These are phyloP conservation scores for Seladonia tumulorum DNA, from an alignment of 2,888 invertebrate genomes.

Conservation along the genomic window DNA sequence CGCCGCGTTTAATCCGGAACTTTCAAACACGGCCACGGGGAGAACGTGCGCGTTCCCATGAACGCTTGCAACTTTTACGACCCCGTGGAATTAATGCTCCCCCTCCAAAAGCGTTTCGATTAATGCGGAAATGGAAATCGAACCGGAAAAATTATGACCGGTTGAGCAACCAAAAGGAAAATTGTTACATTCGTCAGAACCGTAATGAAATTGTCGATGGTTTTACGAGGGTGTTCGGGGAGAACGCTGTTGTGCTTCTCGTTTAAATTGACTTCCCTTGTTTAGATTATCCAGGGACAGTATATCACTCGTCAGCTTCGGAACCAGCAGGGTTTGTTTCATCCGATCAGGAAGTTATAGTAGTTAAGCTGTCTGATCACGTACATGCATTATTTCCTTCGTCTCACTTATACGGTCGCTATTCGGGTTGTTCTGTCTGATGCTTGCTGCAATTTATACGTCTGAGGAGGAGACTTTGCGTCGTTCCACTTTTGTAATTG, in stretches of 20 bases:
- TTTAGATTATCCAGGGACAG: not conserved
- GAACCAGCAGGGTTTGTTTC: not conserved
- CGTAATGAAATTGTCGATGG: not conserved
- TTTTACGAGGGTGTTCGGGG: not conserved
- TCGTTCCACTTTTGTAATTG: not conserved
- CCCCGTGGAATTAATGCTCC: not conserved
- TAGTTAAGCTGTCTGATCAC: not conserved
- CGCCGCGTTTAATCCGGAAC: constrained; percentile 20
- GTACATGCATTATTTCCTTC: constrained; percentile 1
- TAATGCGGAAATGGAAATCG: not conserved
- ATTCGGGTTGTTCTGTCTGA: not conserved
- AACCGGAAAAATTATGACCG: not conserved
- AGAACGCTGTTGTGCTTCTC: not conserved
- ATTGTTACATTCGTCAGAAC: not conserved
- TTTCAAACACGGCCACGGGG: constrained; percentile 1
- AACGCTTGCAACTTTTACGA: constrained; percentile 21
- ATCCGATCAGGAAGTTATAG: not conserved
- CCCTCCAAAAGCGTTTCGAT: not conserved
- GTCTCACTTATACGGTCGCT: not conserved
- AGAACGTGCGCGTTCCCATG: not conserved
- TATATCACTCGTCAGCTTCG: not conserved
- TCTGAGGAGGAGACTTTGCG: not conserved
- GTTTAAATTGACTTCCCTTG: not conserved
- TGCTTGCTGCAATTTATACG: not conserved
- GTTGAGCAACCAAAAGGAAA: not conserved